A percentile compares a stretch with the other conserved stretches of the same genome.
These are phyloP conservation scores for Halichoeres trimaculatus DNA, from an alignment of 2,113 vertebrate species.

Conservation along the genomic window DNA sequence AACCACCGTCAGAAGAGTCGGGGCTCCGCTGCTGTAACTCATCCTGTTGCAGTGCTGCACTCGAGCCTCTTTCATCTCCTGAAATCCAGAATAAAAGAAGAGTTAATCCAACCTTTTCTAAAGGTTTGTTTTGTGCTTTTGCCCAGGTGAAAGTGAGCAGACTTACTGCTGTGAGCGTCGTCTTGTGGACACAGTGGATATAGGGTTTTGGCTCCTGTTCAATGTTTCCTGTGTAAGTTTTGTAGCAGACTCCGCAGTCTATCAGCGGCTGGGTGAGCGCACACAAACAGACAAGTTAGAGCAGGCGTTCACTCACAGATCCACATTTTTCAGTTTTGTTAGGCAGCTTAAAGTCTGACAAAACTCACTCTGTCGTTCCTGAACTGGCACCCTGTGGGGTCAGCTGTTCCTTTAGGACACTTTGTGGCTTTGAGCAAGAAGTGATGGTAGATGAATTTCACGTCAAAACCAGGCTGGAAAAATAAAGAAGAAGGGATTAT, in stretches of 20 bases:
- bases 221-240: constrained; percentile 64
- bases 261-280: constrained; percentile 76
- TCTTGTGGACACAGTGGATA: constrained; percentile 79
- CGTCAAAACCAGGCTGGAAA: constrained; percentile 73
- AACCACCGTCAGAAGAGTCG: constrained; percentile 61
- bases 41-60: constrained; percentile 65
- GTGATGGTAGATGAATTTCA: constrained; percentile 75
- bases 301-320: neutral
- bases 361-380: constrained; percentile 79
- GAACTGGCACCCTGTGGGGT: constrained; percentile 65
- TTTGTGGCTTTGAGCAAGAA: constrained; percentile 80
- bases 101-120: neutral
- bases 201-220: constrained; percentile 76
- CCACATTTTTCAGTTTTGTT: neutral
- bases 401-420: constrained; percentile 66
- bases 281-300: constrained; percentile 61
- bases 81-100: constrained; percentile 16
- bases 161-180: constrained; percentile 74
- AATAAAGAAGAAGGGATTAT: neutral
- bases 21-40: constrained; percentile 71
- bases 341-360: neutral
- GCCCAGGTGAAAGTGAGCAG: neutral
- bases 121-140: neutral
- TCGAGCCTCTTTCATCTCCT: constrained; percentile 70
- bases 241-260: constrained; percentile 82